A percentile compares a stretch with the other conserved stretches of the same genome.
Evolutionary conservation across 2,113 vertebrate species (phyloP).

Genomic region (Podarcis raffonei): DNA sequence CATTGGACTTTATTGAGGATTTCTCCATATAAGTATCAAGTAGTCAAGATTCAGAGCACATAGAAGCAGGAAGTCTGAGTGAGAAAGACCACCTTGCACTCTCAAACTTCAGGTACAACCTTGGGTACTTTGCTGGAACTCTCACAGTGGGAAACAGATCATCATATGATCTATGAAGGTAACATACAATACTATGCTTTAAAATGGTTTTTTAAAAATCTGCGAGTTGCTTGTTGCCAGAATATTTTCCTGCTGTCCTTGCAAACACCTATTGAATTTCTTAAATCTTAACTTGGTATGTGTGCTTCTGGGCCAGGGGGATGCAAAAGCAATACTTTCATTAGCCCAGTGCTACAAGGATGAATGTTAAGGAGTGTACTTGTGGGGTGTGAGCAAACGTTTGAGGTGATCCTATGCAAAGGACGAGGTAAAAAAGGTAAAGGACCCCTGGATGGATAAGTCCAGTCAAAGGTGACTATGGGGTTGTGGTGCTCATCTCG

Average conservation of each 20-base stretch:
- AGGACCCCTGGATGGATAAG: too few species aligned
- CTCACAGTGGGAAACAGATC: neutral
- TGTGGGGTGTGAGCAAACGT: too few species aligned
- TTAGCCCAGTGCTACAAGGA: too few species aligned
- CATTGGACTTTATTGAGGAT: neutral
- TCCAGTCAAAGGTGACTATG: too few species aligned
- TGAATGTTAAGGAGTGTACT: too few species aligned
- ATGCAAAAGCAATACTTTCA: too few species aligned
- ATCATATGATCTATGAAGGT: neutral
- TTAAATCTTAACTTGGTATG: too few species aligned
- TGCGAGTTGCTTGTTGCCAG: neutral
- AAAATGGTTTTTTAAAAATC: neutral
- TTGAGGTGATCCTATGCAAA: too few species aligned
- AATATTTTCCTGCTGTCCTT: neutral
- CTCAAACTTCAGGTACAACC: neutral
- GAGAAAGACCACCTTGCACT: neutral
- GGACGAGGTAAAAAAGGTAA: too few species aligned
- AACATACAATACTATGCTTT: neutral
- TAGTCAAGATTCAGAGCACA: neutral
- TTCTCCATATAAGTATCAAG: neutral
- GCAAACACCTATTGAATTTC: neutral
- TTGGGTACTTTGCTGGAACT: neutral
- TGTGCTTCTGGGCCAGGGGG: too few species aligned
- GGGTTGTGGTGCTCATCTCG: too few species aligned
- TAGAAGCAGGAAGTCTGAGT: neutral